Evolutionary conservation across 2,113 vertebrate species (phyloP), one percentile per base, ranked within the genome.

Genomic region (Lasiurus cinereus): DNA sequence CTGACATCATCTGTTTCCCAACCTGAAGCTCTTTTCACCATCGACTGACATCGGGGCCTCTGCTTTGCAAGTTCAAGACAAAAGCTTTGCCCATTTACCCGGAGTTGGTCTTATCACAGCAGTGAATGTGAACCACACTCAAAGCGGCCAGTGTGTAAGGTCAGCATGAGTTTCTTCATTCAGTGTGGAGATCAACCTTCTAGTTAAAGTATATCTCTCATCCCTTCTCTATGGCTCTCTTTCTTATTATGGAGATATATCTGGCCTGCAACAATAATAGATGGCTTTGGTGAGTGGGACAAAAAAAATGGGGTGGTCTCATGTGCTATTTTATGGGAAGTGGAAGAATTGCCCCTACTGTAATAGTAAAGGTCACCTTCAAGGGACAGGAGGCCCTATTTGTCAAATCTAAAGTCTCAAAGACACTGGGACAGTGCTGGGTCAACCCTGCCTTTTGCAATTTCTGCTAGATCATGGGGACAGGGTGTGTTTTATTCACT

Each of bases 1-100:
- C 59, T 62, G 72, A 66, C 7, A 31, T n/a, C 6, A 10, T 56
- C 83, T 76, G 24, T 73, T 91, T 85, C 72, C 70, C 13, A 76
- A 59, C 31, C 19, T 12, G 39, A 91, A 62, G 56, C 48, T 76
- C 43, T 70, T 46, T 36, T 87, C 43, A 22, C 9, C 31, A 50
- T 18, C 7, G 10, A n/a, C 31, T 73, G 54, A 72, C 72, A 36
- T 67, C 39, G 39, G 39, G 39, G 39, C 39, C 52, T 87, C 59
- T 83, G 73, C 27, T 90, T 91, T 83, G 21, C 78, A 73, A 43
- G 6, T 66, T 91, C 48, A 84, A 84, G 80, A 52, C 27, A n/a
- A 67, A 91, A 74, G 62, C 83, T 93, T 67, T 22, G 39, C 52
- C 22, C 19, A 5, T 74, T 82, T 46, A 7, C 8, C 16, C 6